Conservation (phyloP, 1,140 invertebrate genomes). For the Megathymus violae region DNA sequence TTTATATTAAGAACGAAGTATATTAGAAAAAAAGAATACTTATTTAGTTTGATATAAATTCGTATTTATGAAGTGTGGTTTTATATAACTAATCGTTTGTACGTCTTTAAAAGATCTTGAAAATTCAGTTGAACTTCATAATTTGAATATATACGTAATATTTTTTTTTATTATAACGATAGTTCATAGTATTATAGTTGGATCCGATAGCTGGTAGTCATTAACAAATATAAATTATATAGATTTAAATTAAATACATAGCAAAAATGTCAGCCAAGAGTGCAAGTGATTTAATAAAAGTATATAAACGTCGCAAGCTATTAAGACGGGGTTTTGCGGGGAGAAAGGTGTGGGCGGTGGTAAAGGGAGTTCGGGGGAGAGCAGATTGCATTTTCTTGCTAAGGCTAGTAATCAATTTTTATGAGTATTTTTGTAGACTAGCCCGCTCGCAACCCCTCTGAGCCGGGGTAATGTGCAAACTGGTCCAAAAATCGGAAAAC, state of each 20-base stretch:
- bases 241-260: conserved; percentile 30
- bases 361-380: conserved; percentile 38
- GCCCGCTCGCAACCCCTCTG: conserved; percentile 40
- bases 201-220: no score
- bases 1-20: not conserved
- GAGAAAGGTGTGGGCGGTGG: conserved; percentile 34
- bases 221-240: no score
- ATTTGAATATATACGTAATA: no score
- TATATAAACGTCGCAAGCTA: conserved; percentile 66
- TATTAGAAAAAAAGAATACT: not conserved
- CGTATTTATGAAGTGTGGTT: no score
- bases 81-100: no score
- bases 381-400: conserved; percentile 80
- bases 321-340: conserved; percentile 54
- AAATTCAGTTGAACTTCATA: no score
- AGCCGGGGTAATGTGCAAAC: conserved; percentile 42
- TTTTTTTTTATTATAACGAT: no score
- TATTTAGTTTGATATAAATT: no score
- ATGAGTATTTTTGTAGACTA: conserved; percentile 75
- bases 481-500: conserved; percentile 8
- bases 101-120: no score
- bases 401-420: conserved; percentile 80
- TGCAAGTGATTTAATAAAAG: conserved; percentile 56
- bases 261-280: conserved; percentile 33
- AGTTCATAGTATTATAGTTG: no score